A percentile compares a stretch with the other conserved stretches of the same genome.
Evolutionary conservation across 2,888 invertebrate species (phyloP).

Genomic region (Xestia rhomboidea): DNA sequence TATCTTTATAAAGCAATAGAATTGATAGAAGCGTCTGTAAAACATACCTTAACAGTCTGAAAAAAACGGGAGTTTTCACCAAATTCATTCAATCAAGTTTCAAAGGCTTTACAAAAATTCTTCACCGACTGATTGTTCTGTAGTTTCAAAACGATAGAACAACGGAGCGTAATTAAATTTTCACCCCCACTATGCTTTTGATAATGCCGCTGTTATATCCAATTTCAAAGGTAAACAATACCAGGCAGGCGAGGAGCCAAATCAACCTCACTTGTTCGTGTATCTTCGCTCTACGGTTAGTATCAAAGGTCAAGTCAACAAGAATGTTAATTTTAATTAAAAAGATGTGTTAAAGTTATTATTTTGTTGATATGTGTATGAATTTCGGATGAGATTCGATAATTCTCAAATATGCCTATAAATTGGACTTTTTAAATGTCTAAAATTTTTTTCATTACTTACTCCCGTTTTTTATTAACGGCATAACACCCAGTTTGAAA

Average conservation of each 20-base stretch:
- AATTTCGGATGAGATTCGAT: not conserved
- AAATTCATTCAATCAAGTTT: not conserved
- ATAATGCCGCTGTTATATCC: constrained; percentile 75
- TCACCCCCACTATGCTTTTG: constrained; percentile 68
- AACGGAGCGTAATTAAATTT: constrained; percentile 74
- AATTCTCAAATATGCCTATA: not conserved
- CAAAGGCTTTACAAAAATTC: not conserved
- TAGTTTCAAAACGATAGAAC: constrained; percentile 40
- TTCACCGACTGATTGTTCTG: not conserved
- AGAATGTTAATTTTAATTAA: constrained; percentile 61
- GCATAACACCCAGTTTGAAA: not conserved
- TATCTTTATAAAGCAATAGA: not conserved
- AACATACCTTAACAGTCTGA: not conserved
- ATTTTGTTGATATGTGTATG: not conserved
- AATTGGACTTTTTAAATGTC: not conserved
- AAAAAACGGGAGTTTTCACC: not conserved
- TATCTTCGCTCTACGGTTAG: constrained; percentile 62
- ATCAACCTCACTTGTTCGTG: constrained; percentile 65
- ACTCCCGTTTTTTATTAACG: not conserved
- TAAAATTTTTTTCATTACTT: not conserved
- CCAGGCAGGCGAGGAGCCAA: constrained; percentile 44
- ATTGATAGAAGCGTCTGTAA: not conserved
- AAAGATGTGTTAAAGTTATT: constrained; percentile 41
- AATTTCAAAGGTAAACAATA: constrained; percentile 81
- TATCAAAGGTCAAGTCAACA: constrained; percentile 69